Evolutionary conservation across 2,113 vertebrate species (phyloP).

Genomic region (Synchiropus splendidus): DNA sequence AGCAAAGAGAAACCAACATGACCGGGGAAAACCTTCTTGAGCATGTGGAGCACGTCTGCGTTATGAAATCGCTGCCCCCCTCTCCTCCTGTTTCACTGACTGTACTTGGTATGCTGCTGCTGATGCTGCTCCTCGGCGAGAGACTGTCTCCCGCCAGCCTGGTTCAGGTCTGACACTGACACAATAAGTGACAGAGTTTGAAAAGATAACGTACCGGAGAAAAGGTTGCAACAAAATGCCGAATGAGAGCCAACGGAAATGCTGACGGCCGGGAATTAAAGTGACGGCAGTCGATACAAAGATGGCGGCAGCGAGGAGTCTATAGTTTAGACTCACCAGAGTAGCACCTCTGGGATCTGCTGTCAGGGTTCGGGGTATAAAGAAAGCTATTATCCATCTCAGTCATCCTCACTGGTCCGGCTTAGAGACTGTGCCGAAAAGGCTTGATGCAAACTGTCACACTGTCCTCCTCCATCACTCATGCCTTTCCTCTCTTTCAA

Average conservation of each 20-base stretch:
- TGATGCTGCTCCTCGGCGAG: slow-evolving; percentile 12
- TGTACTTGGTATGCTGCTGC: slow-evolving; percentile 40
- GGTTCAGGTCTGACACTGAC: slow-evolving; percentile 1
- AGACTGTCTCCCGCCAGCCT: slow-evolving; percentile 14
- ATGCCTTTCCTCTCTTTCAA: not conserved
- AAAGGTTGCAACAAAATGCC: slow-evolving; percentile 5
- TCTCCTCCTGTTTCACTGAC: slow-evolving; percentile 13
- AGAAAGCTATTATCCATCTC: slow-evolving; percentile 17
- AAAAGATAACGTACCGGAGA: slow-evolving; percentile 2
- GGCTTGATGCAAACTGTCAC: slow-evolving; percentile 22
- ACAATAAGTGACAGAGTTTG: not conserved
- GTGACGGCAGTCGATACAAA: too few species aligned
- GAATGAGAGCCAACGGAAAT: not conserved
- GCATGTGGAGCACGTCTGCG: slow-evolving; percentile 38
- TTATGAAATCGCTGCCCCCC: slow-evolving; percentile 29
- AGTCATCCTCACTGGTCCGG: too few species aligned
- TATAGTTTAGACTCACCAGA: not conserved
- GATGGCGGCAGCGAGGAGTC: too few species aligned
- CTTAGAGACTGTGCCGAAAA: too few species aligned
- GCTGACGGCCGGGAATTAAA: too few species aligned
- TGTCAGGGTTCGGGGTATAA: slow-evolving; percentile 21
- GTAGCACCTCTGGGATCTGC: slow-evolving; percentile 25
- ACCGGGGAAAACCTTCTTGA: slow-evolving; percentile 15
- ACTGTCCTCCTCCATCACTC: slow-evolving; percentile 22
- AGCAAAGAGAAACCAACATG: slow-evolving; percentile 1